Evolutionary conservation across 35 echinoderm and acorn worm genomes (phyloP), one percentile per base, ranked within the genome.

Genomic region (Ophiothrix spiculata): DNA sequence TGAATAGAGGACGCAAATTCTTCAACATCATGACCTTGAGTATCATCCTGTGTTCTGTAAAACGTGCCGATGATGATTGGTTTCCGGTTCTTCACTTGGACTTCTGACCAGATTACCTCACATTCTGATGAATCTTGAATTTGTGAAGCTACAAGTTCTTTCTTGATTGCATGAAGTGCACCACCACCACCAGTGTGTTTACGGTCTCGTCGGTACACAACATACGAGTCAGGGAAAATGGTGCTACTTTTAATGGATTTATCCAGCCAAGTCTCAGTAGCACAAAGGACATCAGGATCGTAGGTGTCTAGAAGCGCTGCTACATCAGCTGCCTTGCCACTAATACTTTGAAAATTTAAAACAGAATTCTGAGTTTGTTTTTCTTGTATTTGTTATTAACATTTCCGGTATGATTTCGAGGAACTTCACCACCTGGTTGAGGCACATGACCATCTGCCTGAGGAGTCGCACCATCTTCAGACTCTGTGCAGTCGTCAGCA

Each of bases 41-140:
- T 17, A 37, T 80, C 78, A 17, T 32, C 31, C 25, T 34, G 6
- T 25, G 38, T 39, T 11, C 78, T 33, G 1, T 80, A 38, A 80
- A 80, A 80, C n/a, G 78, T 80, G 25, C 78, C 37, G n/a, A 80
- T 39, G 38, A 38, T 39, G n/a, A 80, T 35, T 17, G 78, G 36
- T 39, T 80, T 80, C 38, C 29, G 35, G 10, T 37, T 37, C 39
- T 80, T 80, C 33, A 80, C 39, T 40, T 80, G 78, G 39, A 39
- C 39, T 80, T 80, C 78, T 0, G 78, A 38, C 78, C 78, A 80
- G 37, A 80, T 37, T 25, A 34, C n/a, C 39, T 80, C 78, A 39
- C 78, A 80, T 4, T 80, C 78, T 37, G 78, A 49, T 49, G 42
- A 49, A 49, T 49, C 42, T 49, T 49, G 42, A 6, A 49, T 6